Evolutionary conservation across 2,888 invertebrate species (phyloP).

Genomic region (Mystacides longicornis): DNA sequence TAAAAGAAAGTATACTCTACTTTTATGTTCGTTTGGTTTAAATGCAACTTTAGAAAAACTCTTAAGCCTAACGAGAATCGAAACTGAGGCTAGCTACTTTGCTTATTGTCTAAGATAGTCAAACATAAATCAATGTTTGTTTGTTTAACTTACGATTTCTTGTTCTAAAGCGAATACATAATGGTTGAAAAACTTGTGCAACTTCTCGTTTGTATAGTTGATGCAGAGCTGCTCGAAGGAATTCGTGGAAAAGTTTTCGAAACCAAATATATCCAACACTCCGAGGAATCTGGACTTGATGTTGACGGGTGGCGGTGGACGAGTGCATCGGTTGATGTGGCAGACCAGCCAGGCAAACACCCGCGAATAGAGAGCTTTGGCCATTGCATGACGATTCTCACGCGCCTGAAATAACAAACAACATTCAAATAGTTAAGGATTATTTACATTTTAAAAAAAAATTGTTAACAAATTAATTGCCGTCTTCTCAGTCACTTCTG

Average conservation of each 20-base stretch:
- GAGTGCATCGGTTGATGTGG: slow-evolving; percentile 86
- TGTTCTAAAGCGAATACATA: slow-evolving; percentile 93
- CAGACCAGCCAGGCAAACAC: slow-evolving; percentile 90
- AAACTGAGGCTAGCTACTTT: no score
- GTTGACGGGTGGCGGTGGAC: slow-evolving; percentile 83
- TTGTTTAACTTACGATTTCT: slow-evolving; percentile 73
- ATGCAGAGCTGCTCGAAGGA: slow-evolving; percentile 91
- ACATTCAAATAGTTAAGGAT: no score
- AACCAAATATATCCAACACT: slow-evolving; percentile 88
- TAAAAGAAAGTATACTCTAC: no score
- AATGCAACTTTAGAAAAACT: no score
- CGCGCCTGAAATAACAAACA: slow-evolving; percentile 64
- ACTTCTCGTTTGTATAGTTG: slow-evolving; percentile 89
- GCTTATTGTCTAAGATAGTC: no score
- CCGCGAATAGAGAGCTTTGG: slow-evolving; percentile 81
- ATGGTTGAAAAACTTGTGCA: slow-evolving; percentile 94
- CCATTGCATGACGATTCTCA: slow-evolving; percentile 90
- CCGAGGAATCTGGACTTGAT: slow-evolving; percentile 68
- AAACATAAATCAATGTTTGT: background rate
- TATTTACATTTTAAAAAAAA: no score
- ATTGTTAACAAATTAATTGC: no score
- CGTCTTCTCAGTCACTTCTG: no score
- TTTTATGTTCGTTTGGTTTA: no score
- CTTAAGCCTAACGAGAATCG: no score
- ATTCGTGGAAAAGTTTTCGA: slow-evolving; percentile 86